Conservation (phyloP, 2,888 invertebrate genomes). For the Lymantria dispar region DNA sequence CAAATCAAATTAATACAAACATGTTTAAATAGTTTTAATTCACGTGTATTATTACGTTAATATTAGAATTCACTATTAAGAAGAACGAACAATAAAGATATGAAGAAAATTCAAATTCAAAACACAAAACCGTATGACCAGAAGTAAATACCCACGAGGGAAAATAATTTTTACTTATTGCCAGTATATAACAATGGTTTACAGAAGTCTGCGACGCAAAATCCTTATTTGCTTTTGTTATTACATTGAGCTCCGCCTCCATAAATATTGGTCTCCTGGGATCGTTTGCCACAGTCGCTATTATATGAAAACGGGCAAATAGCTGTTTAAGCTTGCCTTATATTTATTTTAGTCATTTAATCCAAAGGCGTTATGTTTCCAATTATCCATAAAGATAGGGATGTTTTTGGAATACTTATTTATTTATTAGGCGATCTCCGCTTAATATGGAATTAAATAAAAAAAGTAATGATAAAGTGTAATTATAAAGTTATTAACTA, state of each 20-base stretch:
- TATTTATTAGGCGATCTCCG: too few species aligned
- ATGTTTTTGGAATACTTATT: too few species aligned
- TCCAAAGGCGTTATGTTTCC: conserved; percentile 17
- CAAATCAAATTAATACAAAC: too few species aligned
- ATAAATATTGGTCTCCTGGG: conserved; percentile 45
- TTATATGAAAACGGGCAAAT: conserved; percentile 36
- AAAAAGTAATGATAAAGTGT: too few species aligned
- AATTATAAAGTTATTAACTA: too few species aligned
- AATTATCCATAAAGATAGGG: conserved; percentile 21
- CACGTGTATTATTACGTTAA: too few species aligned
- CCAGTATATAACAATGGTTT: conserved; percentile 20
- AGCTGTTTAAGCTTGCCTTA: conserved; percentile 36
- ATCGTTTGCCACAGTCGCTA: conserved; percentile 32
- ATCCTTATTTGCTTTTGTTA: conserved; percentile 48
- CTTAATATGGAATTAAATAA: too few species aligned
- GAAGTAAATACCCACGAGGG: conserved; percentile 19
- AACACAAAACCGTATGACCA: background rate
- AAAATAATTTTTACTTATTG: conserved; percentile 19
- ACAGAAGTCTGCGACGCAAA: conserved; percentile 27
- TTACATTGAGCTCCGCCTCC: conserved; percentile 36
- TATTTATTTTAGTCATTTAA: conserved; percentile 28
- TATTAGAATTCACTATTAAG: too few species aligned
- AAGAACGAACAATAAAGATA: too few species aligned
- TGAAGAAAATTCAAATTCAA: too few species aligned
- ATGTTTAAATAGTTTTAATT: too few species aligned